Evolutionary conservation across 2,113 vertebrate species (phyloP), one percentile per base, ranked within the genome.

Genomic region (Elanus axillaris): DNA sequence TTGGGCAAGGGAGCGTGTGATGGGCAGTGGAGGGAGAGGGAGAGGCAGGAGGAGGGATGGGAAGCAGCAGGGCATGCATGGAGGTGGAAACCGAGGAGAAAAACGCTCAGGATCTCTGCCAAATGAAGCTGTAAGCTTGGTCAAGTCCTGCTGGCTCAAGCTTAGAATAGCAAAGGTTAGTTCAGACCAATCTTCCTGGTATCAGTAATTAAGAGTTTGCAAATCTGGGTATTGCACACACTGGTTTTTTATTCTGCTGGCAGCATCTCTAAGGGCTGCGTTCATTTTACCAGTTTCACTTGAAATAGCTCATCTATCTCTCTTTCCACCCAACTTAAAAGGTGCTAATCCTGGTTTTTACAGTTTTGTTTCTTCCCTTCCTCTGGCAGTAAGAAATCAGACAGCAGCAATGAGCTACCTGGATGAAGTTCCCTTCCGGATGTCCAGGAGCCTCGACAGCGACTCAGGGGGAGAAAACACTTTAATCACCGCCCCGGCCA

Each of bases 391-490:
- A 43, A 67, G 68, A 47, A 59, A 27, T 59, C 50, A 52, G 80
- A 53, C n/a, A 7, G 55, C 26, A 25, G 74, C 32, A 13, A 98
- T 98, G 98, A 98, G 78, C 86, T 98, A 94, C 83, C 98, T 99
- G 85, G 99, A 99, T 38, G 98, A 97, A 18, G 84, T 99, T 72
- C 98, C 99, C 36, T 98, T 99, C 96, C 98, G 98, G 93, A 97
- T 97, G 5, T 96, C 98, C 36, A 74, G 96, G 52, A 97, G 77
- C 73, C 91, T 98, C 17, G 50, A 88, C 4, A 90, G 95, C 19
- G 85, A 97, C 72, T 87, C 94, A 2, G 94, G 47, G 53, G 96
- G 93, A 52, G 96, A 98, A 27, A 77, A 94, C 27, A 4, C 93
- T 42, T 96, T 93, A 15, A 11, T 94, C 16, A 72, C 85, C 0